phyloP scores from a whole-genome alignment of 2,113 vertebrate genomes.

The Calcarius ornatus region DNA sequence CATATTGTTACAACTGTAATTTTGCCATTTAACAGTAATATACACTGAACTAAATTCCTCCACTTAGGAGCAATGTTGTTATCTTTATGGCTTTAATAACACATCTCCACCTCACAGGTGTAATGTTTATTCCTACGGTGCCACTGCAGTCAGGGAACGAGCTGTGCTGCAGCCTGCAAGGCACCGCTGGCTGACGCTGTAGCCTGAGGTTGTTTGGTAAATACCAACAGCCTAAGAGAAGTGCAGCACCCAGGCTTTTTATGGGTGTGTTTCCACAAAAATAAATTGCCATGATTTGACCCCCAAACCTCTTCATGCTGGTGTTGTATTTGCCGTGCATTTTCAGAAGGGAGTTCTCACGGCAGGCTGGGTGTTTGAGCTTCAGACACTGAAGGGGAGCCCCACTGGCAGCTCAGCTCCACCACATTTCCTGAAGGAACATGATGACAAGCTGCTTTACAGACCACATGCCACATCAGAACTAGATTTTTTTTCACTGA shows the following conservation, averaged over 20 bases:
- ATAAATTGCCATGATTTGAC: neutral
- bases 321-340: rapidly evolving
- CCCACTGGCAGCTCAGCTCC: neutral
- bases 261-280: neutral
- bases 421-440: neutral
- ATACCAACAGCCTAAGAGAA: neutral
- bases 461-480: neutral
- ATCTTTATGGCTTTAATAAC: neutral
- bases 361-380: neutral
- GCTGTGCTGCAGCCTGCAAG: neutral
- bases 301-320: neutral
- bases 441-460: neutral
- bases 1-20: conserved; percentile 27
- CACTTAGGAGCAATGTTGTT: neutral
- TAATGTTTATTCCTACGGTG: neutral
- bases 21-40: conserved; percentile 32
- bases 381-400: neutral
- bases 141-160: neutral
- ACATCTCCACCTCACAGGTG: neutral
- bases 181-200: rapidly evolving
- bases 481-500: neutral
- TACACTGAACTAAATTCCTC: neutral
- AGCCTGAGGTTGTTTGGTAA: neutral
- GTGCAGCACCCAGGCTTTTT: neutral
- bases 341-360: neutral